A percentile compares a stretch with the other conserved stretches of the same genome.
These are phyloP conservation scores for Armadillidium nasatum DNA, from an alignment of 1,140 invertebrate genomes.

Conservation along the genomic window DNA sequence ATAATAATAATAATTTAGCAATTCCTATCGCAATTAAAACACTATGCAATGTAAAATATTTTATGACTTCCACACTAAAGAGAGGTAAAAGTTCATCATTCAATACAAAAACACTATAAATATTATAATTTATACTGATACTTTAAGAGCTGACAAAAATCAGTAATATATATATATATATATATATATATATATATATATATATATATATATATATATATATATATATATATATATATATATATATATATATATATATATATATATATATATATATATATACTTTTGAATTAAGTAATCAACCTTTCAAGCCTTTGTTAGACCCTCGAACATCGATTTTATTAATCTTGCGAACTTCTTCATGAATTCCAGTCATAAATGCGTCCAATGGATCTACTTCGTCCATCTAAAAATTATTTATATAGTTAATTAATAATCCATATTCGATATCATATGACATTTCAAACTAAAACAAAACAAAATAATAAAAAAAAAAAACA, in stretches of 20 bases:
- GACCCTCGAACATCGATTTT: constrained; percentile 61
- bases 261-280: constrained; percentile 11
- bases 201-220: constrained; percentile 20
- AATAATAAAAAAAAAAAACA: too few relatives aligned
- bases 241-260: constrained; percentile 24
- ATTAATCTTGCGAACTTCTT: constrained; percentile 87
- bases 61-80: neutral
- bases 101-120: neutral
- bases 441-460: neutral
- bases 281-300: neutral
- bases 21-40: too few relatives aligned
- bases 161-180: neutral
- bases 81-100: neutral
- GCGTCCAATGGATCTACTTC: constrained; percentile 95
- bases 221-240: constrained; percentile 19
- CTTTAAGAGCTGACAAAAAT: neutral
- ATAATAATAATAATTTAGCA: too few relatives aligned
- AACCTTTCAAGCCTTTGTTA: constrained; percentile 21
- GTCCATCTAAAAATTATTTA: constrained; percentile 51
- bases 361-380: constrained; percentile 85
- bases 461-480: neutral
- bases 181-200: constrained; percentile 23
- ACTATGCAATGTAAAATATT: too few relatives aligned
- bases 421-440: neutral
- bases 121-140: neutral